Conservation (phyloP, 2,797 vertebrate genomes). For the Lepus townsendii region DNA sequence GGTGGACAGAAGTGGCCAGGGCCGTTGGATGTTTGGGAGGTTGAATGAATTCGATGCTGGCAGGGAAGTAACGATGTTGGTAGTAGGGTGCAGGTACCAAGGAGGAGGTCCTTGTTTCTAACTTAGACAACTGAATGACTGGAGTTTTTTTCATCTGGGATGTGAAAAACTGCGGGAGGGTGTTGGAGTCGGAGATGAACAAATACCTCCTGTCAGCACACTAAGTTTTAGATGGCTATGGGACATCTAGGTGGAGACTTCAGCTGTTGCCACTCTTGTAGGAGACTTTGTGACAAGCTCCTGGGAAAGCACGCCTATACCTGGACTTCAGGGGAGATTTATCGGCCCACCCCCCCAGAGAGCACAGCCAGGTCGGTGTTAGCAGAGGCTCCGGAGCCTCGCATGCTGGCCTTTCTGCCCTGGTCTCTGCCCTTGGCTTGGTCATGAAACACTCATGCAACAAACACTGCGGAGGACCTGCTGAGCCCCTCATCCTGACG, state of each 20-base stretch:
- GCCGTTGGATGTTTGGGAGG: neutral
- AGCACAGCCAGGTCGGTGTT: neutral
- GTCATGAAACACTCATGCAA: neutral
- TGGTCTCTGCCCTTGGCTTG: constrained; percentile 4
- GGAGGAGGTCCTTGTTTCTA: neutral
- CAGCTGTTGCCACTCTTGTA: neutral
- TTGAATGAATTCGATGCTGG: constrained; percentile 1
- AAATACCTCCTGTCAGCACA: neutral
- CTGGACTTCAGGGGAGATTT: neutral
- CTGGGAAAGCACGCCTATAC: neutral
- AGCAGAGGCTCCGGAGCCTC: neutral
- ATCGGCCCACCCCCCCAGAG: neutral
- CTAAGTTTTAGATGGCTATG: neutral
- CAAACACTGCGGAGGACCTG: neutral
- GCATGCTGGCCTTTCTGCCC: neutral
- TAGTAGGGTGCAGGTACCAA: neutral
- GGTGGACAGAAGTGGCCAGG: neutral
- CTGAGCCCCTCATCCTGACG: neutral
- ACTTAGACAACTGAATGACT: neutral
- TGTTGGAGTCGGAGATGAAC: neutral
- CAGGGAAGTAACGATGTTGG: neutral
- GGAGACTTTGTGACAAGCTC: neutral
- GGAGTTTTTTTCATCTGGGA: neutral
- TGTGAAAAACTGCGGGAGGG: neutral
- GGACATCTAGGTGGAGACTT: neutral